Percentiles rank a stretch among this genome's conserved stretches.
phyloP scores from a whole-genome alignment of 2,888 invertebrate genomes.

The Plebejus argus region DNA sequence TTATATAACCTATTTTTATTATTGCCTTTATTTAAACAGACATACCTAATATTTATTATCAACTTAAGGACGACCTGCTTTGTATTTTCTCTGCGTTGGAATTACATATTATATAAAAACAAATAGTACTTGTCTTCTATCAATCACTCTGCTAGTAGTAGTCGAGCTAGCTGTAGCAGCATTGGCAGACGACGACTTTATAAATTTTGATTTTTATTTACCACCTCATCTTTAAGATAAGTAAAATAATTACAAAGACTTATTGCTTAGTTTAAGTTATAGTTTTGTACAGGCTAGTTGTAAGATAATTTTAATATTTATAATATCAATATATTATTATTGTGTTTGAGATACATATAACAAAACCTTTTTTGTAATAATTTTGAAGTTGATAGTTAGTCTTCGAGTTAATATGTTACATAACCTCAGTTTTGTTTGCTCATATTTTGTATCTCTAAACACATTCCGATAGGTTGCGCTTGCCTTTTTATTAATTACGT shows the following conservation, averaged over 20 bases:
- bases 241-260: not conserved
- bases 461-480: not conserved
- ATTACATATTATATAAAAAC: not conserved
- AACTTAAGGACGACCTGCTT: no score
- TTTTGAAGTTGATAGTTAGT: not conserved
- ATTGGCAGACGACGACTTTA: not conserved
- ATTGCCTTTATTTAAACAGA: no score
- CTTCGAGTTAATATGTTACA: not conserved
- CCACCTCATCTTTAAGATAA: not conserved
- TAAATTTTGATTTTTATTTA: not conserved
- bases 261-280: not conserved
- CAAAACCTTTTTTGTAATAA: not conserved
- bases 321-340: not conserved
- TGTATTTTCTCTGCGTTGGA: not conserved
- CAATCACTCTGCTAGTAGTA: not conserved
- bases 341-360: not conserved
- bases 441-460: not conserved
- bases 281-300: not conserved
- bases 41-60: no score
- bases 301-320: not conserved
- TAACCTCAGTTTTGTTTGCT: not conserved
- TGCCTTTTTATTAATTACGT: not conserved
- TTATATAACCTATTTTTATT: not conserved
- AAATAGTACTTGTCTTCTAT: not conserved
- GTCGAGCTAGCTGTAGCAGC: not conserved